These are phyloP conservation scores for Vulpes lagopus DNA, from an alignment of 2,113 vertebrate species.

Conservation along the genomic window DNA sequence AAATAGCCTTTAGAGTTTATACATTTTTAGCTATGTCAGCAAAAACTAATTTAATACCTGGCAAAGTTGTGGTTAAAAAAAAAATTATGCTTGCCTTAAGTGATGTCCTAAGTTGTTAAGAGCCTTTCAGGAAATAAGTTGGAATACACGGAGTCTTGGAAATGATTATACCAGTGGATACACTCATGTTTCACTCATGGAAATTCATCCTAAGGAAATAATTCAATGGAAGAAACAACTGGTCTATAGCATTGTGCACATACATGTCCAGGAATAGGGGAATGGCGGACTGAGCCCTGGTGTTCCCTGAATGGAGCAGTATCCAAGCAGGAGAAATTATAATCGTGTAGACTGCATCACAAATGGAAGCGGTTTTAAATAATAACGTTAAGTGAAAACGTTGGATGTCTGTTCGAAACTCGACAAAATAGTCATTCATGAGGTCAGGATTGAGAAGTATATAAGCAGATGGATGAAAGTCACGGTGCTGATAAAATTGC, in stretches of 20 bases:
- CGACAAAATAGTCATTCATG: not conserved
- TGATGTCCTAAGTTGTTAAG: not conserved
- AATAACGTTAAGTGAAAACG: not conserved
- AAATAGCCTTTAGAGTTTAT: slow-evolving; percentile 30
- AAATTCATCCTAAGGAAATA: not conserved
- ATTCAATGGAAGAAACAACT: not conserved
- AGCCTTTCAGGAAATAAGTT: not conserved
- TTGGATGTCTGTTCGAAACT: not conserved
- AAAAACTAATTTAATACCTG: slow-evolving; percentile 49
- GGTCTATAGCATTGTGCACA: not conserved
- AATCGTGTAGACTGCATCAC: not conserved
- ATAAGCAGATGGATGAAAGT: not conserved
- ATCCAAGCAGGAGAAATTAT: not conserved
- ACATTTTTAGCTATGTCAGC: not conserved
- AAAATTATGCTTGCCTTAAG: not conserved
- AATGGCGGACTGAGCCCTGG: too few relatives aligned
- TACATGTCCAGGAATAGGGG: not conserved
- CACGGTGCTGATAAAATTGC: not conserved
- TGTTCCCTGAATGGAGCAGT: not conserved
- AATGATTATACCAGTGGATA: not conserved
- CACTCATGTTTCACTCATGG: not conserved
- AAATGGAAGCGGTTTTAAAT: not conserved
- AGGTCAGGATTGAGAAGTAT: not conserved
- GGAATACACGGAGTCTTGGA: not conserved
- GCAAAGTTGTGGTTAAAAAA: not conserved